phyloP scores from a whole-genome alignment of 2,797 vertebrate species.

The Hozukius guyotensis region DNA sequence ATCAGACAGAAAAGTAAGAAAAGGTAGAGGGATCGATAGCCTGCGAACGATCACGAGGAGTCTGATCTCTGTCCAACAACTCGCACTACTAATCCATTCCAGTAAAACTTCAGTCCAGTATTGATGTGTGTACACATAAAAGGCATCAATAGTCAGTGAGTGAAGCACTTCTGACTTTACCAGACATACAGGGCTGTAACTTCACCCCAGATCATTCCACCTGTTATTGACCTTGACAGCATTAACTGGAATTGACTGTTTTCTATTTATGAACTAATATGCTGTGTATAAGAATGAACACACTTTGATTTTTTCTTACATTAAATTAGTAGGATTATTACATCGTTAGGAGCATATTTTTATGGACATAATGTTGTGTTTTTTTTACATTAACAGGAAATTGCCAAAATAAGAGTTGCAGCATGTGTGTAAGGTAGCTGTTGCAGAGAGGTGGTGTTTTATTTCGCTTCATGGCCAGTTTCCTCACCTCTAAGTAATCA shows the following conservation, averaged over 20 bases:
- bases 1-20: neutral
- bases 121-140: constrained; percentile 22
- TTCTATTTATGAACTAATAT: neutral
- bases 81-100: constrained; percentile 5
- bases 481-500: neutral
- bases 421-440: neutral
- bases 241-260: neutral
- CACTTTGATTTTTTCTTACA: neutral
- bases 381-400: neutral
- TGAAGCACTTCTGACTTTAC: neutral
- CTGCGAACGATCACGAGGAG: neutral
- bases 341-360: neutral
- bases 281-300: neutral
- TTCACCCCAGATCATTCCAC: neutral
- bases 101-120: constrained; percentile 22
- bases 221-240: neutral
- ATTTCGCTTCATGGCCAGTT: neutral
- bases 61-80: constrained; percentile 30
- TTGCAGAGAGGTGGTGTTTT: neutral
- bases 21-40: constrained; percentile 11
- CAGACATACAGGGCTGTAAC: neutral
- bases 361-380: neutral
- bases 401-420: neutral
- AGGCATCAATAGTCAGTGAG: neutral
- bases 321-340: neutral